Percentiles rank a stretch among this genome's conserved stretches.
phyloP scores from a whole-genome alignment of 2,888 invertebrate genomes.

The Amphipoea lucens region DNA sequence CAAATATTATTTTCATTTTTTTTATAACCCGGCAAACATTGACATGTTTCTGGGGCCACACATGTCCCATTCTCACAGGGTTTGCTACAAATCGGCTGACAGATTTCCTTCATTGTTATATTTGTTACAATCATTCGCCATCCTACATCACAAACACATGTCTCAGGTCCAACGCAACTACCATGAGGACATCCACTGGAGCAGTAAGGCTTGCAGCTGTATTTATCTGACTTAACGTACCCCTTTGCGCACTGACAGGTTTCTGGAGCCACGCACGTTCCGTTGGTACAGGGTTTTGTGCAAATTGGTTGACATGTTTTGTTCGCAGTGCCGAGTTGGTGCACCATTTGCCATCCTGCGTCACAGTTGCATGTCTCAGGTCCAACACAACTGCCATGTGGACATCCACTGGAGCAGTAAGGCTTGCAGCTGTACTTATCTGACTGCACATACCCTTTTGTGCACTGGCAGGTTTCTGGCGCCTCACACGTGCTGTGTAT shows the following conservation, averaged over 20 bases:
- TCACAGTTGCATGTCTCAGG: constrained; percentile 42
- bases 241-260: constrained; percentile 42
- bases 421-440: neutral
- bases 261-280: constrained; percentile 37
- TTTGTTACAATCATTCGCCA: constrained; percentile 10
- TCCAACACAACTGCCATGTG: constrained; percentile 27
- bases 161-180: constrained; percentile 31
- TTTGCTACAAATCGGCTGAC: constrained; percentile 22
- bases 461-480: neutral
- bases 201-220: constrained; percentile 25
- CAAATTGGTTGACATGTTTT: constrained; percentile 30
- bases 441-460: neutral
- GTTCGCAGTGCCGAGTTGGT: neutral
- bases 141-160: constrained; percentile 33
- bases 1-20: too few species aligned
- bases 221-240: constrained; percentile 1
- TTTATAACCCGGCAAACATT: neutral
- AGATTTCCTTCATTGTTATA: neutral
- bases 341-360: constrained; percentile 21
- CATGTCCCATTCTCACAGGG: constrained; percentile 27
- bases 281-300: constrained; percentile 18
- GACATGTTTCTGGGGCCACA: constrained; percentile 42
- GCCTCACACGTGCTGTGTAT: neutral
- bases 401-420: constrained; percentile 18
- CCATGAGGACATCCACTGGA: constrained; percentile 36